A percentile compares a stretch with the other conserved stretches of the same genome.
Evolutionary conservation across 2,888 invertebrate genomes (phyloP).

Genomic region (Enchytraeus crypticus): DNA sequence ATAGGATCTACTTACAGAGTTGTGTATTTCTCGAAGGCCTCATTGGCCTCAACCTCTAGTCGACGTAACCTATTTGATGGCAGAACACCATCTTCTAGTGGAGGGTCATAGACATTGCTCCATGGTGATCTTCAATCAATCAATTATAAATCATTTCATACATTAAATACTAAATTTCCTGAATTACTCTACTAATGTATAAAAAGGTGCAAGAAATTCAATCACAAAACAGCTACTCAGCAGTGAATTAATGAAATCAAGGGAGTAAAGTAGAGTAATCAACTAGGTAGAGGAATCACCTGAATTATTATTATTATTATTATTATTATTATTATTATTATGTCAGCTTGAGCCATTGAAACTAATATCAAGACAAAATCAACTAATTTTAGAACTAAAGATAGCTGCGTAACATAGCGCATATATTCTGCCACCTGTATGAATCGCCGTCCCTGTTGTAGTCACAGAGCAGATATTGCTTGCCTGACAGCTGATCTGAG

Average conservation of each 20-base stretch:
- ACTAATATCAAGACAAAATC: too few relatives aligned
- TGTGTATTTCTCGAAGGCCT: conserved; percentile 95
- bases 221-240: not conserved
- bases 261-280: too few relatives aligned
- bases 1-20: conserved; percentile 75
- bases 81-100: conserved; percentile 94
- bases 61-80: conserved; percentile 90
- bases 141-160: not conserved
- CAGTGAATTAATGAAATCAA: not conserved
- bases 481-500: conserved; percentile 78
- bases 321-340: too few relatives aligned
- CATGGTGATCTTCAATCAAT: conserved; percentile 71
- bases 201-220: not conserved
- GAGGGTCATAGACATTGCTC: conserved; percentile 97
- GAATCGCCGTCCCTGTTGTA: conserved; percentile 99
- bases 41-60: conserved; percentile 92
- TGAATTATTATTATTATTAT: too few relatives aligned
- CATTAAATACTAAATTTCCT: not conserved
- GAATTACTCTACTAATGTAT: not conserved
- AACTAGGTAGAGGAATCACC: too few relatives aligned
- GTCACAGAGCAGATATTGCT: conserved; percentile 94
- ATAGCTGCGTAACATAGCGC: too few relatives aligned
- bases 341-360: too few relatives aligned
- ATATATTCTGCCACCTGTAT: conserved; percentile 59
- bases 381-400: too few relatives aligned